A percentile compares a stretch with the other conserved stretches of the same genome.
Conservation (phyloP, 2,888 invertebrate genomes). For the Dorcus hopei region DNA sequence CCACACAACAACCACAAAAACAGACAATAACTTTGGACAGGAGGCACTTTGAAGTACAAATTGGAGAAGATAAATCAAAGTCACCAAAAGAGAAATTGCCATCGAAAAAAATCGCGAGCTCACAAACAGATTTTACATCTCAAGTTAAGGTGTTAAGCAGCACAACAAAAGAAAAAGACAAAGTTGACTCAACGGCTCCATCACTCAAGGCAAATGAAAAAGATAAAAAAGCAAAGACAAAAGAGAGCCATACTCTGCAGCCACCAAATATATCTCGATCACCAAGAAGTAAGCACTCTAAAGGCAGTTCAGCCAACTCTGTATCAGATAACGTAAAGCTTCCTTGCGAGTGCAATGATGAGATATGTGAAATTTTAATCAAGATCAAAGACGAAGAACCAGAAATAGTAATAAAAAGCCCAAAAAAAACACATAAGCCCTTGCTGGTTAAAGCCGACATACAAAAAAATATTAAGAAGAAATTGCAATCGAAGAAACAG, state of each 20-base stretch:
- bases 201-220: too few relatives aligned
- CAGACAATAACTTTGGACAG: background rate
- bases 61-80: background rate
- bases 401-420: constrained; percentile 33
- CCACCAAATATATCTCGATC: too few relatives aligned
- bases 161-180: background rate
- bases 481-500: background rate
- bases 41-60: background rate
- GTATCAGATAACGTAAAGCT: too few relatives aligned
- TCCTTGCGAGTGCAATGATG: constrained; percentile 32
- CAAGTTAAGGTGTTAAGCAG: constrained; percentile 1
- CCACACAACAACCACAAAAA: background rate
- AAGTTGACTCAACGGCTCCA: background rate
- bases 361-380: constrained; percentile 44
- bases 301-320: too few relatives aligned
- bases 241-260: too few relatives aligned
- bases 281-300: too few relatives aligned
- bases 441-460: constrained; percentile 2
- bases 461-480: constrained; percentile 7
- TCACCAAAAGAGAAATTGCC: background rate
- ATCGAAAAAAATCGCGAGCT: background rate
- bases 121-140: background rate
- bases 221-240: too few relatives aligned
- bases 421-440: constrained; percentile 12
- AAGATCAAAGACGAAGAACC: constrained; percentile 36